These are phyloP conservation scores for Lagocephalus sceleratus DNA, from an alignment of 2,797 vertebrate genomes.

Conservation along the genomic window DNA sequence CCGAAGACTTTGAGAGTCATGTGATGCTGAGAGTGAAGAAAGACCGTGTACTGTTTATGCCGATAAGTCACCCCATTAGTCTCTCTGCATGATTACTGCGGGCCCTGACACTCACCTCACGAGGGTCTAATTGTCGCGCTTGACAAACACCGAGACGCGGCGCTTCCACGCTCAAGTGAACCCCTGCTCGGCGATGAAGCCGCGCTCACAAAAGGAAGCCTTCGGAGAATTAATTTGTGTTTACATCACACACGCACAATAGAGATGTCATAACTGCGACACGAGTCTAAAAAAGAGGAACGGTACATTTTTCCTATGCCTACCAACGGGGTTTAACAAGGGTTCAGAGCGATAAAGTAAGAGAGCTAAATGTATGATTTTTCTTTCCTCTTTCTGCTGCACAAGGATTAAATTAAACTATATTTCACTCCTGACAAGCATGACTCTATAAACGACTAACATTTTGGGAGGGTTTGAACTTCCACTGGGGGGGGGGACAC, in stretches of 20 bases:
- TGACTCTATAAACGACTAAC: slow-evolving; percentile 35
- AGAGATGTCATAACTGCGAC: slow-evolving; percentile 5
- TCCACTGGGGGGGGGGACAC: slow-evolving; percentile 36
- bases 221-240: slow-evolving; percentile 4
- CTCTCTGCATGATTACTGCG: slow-evolving; percentile 33
- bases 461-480: slow-evolving; percentile 28
- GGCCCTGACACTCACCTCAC: slow-evolving; percentile 21
- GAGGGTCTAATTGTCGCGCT: slow-evolving; percentile 23
- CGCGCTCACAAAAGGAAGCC: slow-evolving; percentile 19
- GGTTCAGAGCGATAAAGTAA: no score
- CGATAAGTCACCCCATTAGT: slow-evolving; percentile 25
- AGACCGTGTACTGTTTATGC: slow-evolving; percentile 17
- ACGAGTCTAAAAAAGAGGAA: slow-evolving; percentile 8
- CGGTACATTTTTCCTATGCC: slow-evolving; percentile 12
- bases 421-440: slow-evolving; percentile 52
- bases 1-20: no score
- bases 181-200: slow-evolving; percentile 21
- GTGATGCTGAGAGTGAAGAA: not conserved
- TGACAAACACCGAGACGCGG: slow-evolving; percentile 15
- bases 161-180: slow-evolving; percentile 26
- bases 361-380: slow-evolving; percentile 32
- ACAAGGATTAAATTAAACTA: slow-evolving; percentile 52
- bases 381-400: slow-evolving; percentile 33
- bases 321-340: not conserved
- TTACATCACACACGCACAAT: slow-evolving; percentile 8